Conservation (phyloP, 2,888 invertebrate species). For the Julus scanicus region DNA sequence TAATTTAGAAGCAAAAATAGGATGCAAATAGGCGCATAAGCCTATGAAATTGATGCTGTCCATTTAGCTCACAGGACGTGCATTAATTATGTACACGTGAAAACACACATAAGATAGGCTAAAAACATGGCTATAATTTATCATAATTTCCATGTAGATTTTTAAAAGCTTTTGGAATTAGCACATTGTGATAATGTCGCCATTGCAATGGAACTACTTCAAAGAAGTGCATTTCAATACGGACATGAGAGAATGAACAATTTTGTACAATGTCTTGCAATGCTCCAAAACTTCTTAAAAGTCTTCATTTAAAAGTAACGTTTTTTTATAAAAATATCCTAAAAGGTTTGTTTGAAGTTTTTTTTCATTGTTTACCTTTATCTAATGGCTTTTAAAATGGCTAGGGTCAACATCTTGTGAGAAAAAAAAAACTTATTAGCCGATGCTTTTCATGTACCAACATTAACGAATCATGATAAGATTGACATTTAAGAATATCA, state of each 20-base stretch:
- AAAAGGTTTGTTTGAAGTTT: neutral
- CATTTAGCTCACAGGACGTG: constrained; percentile 15
- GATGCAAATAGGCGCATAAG: constrained; percentile 33
- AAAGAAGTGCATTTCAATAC: neutral
- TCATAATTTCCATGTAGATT: constrained; percentile 14
- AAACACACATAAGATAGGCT: neutral
- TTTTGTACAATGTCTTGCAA: too few relatives aligned
- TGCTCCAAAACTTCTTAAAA: too few relatives aligned
- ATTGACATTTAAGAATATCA: constrained; percentile 10
- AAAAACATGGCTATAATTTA: neutral
- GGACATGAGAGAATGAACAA: too few relatives aligned
- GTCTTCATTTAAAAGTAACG: too few relatives aligned
- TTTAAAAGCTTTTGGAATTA: neutral
- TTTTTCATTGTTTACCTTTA: neutral
- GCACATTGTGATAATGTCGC: neutral
- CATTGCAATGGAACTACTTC: neutral
- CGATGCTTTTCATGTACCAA: neutral
- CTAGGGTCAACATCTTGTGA: neutral
- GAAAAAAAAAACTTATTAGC: neutral
- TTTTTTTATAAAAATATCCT: neutral
- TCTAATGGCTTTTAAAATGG: constrained; percentile 26
- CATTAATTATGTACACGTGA: constrained; percentile 8
- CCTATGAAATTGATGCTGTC: constrained; percentile 33
- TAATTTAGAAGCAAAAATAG: constrained; percentile 33
- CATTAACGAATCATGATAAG: constrained; percentile 20